Evolutionary conservation across 2,113 vertebrate genomes (phyloP).

Genomic region (Paedocypris sp.): DNA sequence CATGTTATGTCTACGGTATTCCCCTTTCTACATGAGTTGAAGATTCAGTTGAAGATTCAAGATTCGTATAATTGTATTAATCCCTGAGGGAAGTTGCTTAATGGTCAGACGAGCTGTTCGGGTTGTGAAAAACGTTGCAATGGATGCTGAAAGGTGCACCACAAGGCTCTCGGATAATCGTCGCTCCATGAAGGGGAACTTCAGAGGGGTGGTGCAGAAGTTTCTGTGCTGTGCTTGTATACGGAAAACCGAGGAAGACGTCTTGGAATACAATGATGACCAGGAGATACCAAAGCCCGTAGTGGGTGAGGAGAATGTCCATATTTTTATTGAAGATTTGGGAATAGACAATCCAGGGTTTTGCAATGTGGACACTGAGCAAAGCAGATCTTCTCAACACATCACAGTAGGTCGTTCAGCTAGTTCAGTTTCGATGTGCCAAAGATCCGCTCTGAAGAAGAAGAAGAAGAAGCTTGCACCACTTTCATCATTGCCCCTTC

Average conservation of each 20-base stretch:
- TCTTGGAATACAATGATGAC: conserved; percentile 31
- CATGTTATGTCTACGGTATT: too few species aligned
- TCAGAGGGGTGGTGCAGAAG: not conserved
- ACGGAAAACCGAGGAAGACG: conserved; percentile 22
- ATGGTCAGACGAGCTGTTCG: too few species aligned
- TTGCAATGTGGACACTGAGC: conserved; percentile 20
- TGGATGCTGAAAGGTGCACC: too few species aligned
- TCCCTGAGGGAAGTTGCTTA: too few species aligned
- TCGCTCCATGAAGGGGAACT: not conserved
- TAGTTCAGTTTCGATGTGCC: conserved; percentile 45
- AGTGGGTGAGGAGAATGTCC: conserved; percentile 33
- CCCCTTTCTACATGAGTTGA: too few species aligned
- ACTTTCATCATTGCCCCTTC: conserved; percentile 46
- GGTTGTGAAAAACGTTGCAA: conserved; percentile 10
- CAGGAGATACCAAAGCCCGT: conserved; percentile 31
- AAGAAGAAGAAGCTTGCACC: conserved; percentile 45
- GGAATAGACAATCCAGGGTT: conserved; percentile 53
- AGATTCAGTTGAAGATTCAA: too few species aligned
- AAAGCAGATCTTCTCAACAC: conserved; percentile 7
- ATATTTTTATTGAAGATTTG: conserved; percentile 52
- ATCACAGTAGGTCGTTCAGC: conserved; percentile 24
- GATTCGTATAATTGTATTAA: too few species aligned
- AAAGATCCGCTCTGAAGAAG: conserved; percentile 40
- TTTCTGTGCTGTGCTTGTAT: conserved; percentile 50
- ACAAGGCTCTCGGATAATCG: not conserved